These are phyloP conservation scores for Urocyon cinereoargenteus DNA, from an alignment of 2,797 vertebrate species.

Conservation along the genomic window DNA sequence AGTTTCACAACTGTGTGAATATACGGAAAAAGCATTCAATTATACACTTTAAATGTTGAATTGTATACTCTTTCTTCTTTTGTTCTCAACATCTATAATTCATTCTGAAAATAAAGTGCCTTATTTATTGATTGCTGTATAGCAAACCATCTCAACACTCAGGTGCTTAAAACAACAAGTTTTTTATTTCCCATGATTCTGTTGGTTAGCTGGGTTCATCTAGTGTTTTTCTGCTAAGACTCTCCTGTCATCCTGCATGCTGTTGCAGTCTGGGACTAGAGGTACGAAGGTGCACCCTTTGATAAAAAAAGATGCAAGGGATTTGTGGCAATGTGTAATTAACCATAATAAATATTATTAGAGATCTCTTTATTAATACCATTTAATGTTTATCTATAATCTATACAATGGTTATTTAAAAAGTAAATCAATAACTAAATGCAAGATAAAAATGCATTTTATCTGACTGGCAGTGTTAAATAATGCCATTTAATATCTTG, in stretches of 20 bases:
- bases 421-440: background rate
- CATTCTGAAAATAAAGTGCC: background rate
- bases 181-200: background rate
- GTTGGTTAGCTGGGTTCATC: background rate
- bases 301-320: background rate
- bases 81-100: background rate
- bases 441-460: background rate
- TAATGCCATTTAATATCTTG: background rate
- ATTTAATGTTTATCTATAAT: background rate
- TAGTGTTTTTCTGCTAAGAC: background rate
- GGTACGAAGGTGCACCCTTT: background rate
- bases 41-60: background rate
- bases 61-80: background rate
- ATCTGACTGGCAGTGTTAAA: background rate
- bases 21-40: background rate
- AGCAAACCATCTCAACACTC: background rate
- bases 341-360: background rate
- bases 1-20: background rate
- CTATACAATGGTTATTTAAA: background rate
- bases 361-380: background rate
- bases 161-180: background rate
- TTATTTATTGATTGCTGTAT: background rate
- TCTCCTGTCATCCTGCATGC: background rate
- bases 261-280: background rate
- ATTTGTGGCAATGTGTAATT: background rate